A percentile compares a stretch with the other conserved stretches of the same genome.
Evolutionary conservation across 1,140 invertebrate species (phyloP).

Genomic region (Lepidurus packardi): DNA sequence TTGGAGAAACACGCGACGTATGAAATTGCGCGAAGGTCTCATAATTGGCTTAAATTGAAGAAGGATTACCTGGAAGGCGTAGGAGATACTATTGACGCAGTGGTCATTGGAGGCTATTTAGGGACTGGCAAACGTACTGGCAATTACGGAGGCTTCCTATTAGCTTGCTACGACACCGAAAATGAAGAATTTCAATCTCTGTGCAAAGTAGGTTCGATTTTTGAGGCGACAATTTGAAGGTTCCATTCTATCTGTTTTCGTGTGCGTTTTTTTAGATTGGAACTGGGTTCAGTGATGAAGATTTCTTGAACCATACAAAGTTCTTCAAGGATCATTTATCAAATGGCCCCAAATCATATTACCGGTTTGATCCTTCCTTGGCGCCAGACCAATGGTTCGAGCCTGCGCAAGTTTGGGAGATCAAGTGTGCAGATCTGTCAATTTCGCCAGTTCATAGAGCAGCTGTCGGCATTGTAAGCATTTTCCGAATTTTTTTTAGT

Average conservation of each 20-base stretch:
- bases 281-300: slow-evolving; percentile 94
- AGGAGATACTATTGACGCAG: slow-evolving; percentile 76
- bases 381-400: slow-evolving; percentile 96
- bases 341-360: slow-evolving; percentile 73
- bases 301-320: slow-evolving; percentile 69
- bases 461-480: slow-evolving; percentile 73
- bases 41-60: slow-evolving; percentile 97
- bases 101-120: slow-evolving; percentile 90
- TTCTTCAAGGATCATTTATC: slow-evolving; percentile 73
- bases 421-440: slow-evolving; percentile 97
- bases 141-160: slow-evolving; percentile 88
- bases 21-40: slow-evolving; percentile 94
- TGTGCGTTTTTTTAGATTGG: slow-evolving; percentile 67
- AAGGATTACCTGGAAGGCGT: slow-evolving; percentile 96
- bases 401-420: slow-evolving; percentile 89
- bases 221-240: slow-evolving; percentile 27
- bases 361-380: slow-evolving; percentile 66
- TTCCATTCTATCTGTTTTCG: slow-evolving; percentile 19
- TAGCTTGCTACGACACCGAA: slow-evolving; percentile 92
- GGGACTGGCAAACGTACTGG: slow-evolving; percentile 93
- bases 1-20: slow-evolving; percentile 88
- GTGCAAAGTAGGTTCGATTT: slow-evolving; percentile 62
- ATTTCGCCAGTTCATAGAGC: slow-evolving; percentile 91
- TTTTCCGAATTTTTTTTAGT: slow-evolving; percentile 32
- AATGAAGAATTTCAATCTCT: slow-evolving; percentile 90